A percentile compares a stretch with the other conserved stretches of the same genome.
Evolutionary conservation across 2,888 invertebrate genomes (phyloP).

Genomic region (Limnephilus marmoratus): DNA sequence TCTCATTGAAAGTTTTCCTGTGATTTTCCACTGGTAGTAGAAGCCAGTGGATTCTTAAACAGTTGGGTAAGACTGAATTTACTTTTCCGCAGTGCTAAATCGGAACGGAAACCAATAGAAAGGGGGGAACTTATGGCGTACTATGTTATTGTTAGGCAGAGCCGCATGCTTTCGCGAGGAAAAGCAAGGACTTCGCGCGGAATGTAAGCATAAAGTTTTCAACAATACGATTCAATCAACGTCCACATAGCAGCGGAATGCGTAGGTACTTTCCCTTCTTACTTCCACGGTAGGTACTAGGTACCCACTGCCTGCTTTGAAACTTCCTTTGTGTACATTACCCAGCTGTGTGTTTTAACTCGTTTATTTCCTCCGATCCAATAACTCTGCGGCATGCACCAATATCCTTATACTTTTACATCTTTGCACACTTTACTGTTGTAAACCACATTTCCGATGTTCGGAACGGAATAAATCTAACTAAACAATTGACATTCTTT

Average conservation of each 20-base stretch:
- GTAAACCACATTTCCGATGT: background rate
- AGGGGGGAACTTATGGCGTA: background rate
- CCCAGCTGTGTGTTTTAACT: background rate
- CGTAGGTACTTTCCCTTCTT: background rate
- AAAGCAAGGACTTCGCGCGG: background rate
- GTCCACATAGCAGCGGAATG: background rate
- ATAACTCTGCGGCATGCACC: background rate
- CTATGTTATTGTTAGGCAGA: background rate
- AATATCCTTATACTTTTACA: background rate
- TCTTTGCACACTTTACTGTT: background rate
- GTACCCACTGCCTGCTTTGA: background rate
- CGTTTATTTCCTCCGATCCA: conserved; percentile 9
- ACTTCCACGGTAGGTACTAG: no score
- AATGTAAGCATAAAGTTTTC: conserved; percentile 1
- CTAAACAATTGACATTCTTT: no score
- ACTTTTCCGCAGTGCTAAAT: background rate
- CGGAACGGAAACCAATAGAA: conserved; percentile 2
- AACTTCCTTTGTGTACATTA: background rate
- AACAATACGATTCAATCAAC: background rate
- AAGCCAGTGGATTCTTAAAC: background rate
- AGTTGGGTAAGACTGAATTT: background rate
- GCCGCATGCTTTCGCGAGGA: background rate
- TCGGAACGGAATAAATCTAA: no score
- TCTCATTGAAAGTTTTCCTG: background rate
- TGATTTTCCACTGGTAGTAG: background rate